Evolutionary conservation across 2,113 vertebrate species (phyloP).

Genomic region (Athene cunicularia): DNA sequence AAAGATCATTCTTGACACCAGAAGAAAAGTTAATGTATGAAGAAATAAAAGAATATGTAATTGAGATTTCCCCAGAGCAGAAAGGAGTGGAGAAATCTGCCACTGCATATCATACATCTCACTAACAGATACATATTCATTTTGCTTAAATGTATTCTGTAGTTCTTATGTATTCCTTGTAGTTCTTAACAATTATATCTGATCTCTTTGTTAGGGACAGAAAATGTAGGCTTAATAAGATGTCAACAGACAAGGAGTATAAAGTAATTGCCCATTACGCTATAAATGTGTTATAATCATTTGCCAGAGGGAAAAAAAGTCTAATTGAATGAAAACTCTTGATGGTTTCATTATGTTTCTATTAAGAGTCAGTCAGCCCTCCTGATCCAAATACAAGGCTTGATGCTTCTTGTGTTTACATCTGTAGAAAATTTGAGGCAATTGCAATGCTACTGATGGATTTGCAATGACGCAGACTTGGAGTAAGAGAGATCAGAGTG

Average conservation of each 20-base stretch:
- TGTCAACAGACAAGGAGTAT: constrained; percentile 61
- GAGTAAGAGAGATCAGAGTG: background rate
- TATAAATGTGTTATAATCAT: constrained; percentile 60
- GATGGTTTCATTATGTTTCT: constrained; percentile 73
- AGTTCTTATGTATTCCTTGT: background rate
- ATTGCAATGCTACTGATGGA: accelerated
- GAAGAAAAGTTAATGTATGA: constrained; percentile 17
- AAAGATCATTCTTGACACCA: constrained; percentile 34
- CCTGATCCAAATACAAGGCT: background rate
- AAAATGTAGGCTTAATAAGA: constrained; percentile 62
- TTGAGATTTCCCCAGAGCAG: constrained; percentile 23
- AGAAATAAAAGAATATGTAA: constrained; percentile 8
- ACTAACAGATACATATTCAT: constrained; percentile 15
- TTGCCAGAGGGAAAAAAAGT: constrained; percentile 51
- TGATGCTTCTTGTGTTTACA: background rate
- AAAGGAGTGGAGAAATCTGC: constrained; percentile 18
- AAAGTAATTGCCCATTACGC: constrained; percentile 61
- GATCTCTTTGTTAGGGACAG: constrained; percentile 60
- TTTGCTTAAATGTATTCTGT: constrained; percentile 47
- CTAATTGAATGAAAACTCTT: constrained; percentile 73
- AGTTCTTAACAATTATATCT: constrained; percentile 40
- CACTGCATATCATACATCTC: background rate
- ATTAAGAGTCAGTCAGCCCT: constrained; percentile 27
- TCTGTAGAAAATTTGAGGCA: background rate
- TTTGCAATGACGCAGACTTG: background rate